Evolutionary conservation across 2,113 vertebrate species (phyloP).

Genomic region (Cisticola juncidis): DNA sequence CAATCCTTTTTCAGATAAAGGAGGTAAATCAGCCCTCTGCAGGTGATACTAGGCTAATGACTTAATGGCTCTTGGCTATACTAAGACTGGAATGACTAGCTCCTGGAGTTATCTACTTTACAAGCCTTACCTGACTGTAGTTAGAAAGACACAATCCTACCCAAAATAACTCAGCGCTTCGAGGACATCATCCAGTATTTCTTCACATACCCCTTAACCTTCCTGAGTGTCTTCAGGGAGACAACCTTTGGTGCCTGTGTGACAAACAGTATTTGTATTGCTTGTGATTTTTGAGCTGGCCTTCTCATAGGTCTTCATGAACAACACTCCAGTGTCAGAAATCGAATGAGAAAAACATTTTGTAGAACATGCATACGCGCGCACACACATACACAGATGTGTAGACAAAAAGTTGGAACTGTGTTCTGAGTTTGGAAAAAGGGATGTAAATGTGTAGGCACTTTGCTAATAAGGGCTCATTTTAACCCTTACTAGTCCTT

Average conservation of each 20-base stretch:
- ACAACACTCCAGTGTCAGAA: background rate
- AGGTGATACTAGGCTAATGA: background rate
- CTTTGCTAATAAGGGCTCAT: background rate
- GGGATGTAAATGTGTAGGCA: background rate
- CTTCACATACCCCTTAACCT: background rate
- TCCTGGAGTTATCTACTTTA: background rate
- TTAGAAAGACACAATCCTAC: background rate
- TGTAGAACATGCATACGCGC: background rate
- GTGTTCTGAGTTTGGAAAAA: background rate
- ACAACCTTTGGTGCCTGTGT: background rate
- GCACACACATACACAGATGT: background rate
- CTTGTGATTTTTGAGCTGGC: background rate
- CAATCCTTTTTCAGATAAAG: background rate
- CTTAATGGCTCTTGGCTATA: background rate
- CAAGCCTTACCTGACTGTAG: background rate
- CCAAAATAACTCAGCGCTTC: background rate
- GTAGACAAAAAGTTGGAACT: background rate
- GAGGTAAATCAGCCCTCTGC: background rate
- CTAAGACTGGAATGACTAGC: background rate
- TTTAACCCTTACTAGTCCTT: background rate
- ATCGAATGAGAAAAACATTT: background rate
- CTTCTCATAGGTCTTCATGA: background rate
- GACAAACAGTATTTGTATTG: background rate
- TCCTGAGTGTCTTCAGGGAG: background rate
- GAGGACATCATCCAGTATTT: background rate